Evolutionary conservation across 2,113 vertebrate genomes (phyloP), one percentile per base, ranked within the genome.

Genomic region (Shinisaurus crocodilurus): DNA sequence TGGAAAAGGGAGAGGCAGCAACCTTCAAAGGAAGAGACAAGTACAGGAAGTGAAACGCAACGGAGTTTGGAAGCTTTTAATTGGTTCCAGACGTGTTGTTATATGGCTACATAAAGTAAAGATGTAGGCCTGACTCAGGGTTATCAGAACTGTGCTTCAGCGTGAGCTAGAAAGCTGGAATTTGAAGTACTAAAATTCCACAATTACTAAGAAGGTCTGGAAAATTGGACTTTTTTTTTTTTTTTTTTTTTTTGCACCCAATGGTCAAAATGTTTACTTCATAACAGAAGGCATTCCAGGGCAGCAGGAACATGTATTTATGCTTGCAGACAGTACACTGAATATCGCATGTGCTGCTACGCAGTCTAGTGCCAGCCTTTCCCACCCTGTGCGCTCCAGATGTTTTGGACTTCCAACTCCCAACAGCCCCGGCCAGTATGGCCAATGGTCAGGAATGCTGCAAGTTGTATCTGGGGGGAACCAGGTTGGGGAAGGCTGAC

Each of bases 71-170:
- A 69, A n/a, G 20, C 10, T 7, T 48, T 43, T 85, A 86, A 90
- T 80, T 85, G 83, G 23, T 90, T 86, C 83, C 82, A 90, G 76
- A 43, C 15, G 2, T 54, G n/a, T 40, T 43, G 60, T 48, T 85
- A 34, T 27, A 4, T 29, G 29, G 57, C 60, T 20, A 63, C 60
- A 1, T 7, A 29, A 16, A 32, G 65, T 25, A 50, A 84, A 65
- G 7, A 84, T 60, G 50, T 3, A 32, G 69, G 70, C 20, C 12
- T 48, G 37, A 63, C 3, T 75, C 9, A 37, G 63, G 32, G 67
- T 29, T 50, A 72, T 82, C 79, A 2, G 74, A 43, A 90, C 18
- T 16, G 12, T 37, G 18, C 48, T 77, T 54, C 74, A 6, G 37
- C 40, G 37, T 34, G 34, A 76, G 60, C 32, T 32, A 32, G 72